phyloP scores from a whole-genome alignment of 2,113 vertebrate genomes.

The Phylloscopus whistleri region DNA sequence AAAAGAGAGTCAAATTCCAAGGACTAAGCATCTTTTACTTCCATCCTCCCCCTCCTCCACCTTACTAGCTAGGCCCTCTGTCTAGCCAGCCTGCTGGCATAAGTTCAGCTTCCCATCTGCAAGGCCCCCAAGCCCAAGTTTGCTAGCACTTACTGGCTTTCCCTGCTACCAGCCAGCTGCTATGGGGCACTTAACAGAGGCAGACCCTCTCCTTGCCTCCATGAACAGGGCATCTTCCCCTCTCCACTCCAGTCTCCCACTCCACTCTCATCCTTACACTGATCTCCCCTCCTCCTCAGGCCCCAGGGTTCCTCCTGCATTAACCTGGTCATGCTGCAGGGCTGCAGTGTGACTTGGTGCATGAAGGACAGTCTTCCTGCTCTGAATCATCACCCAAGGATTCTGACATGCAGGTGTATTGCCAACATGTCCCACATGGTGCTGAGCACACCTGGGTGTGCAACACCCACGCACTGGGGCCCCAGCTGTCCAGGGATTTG shows the following conservation, averaged over 20 bases:
- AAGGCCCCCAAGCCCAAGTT: background rate
- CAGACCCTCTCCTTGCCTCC: background rate
- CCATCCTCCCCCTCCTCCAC: background rate
- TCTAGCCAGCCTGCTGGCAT: background rate
- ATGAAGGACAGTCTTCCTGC: background rate
- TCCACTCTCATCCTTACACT: background rate
- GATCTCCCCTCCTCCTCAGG: background rate
- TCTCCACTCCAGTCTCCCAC: rapidly evolving
- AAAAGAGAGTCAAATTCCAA: background rate
- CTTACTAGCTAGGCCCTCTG: background rate
- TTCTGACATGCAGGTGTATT: background rate
- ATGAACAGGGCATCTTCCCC: background rate
- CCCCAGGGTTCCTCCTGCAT: background rate
- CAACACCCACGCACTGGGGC: background rate
- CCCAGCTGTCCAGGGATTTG: background rate
- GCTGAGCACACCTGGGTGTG: background rate
- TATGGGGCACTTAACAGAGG: background rate
- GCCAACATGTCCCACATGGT: background rate
- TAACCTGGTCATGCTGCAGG: background rate
- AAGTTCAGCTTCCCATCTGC: background rate
- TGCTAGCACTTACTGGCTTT: background rate
- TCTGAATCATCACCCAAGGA: background rate
- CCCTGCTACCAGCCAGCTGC: background rate
- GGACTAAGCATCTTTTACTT: background rate
- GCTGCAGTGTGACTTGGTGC: background rate